Conservation (phyloP, 1,140 invertebrate genomes). For the Muscidifurax raptorellus region DNA sequence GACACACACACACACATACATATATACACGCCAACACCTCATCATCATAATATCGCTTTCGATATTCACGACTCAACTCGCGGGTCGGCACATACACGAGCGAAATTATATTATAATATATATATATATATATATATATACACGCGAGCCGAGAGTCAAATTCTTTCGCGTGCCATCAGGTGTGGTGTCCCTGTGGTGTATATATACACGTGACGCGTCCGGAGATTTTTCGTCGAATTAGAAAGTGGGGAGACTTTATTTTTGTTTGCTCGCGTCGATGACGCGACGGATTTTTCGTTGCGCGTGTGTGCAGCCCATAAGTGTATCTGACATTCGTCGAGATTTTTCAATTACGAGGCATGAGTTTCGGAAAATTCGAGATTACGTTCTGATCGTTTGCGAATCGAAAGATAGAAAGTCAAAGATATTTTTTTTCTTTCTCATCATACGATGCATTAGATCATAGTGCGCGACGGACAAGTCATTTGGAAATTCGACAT, state of each 20-base stretch:
- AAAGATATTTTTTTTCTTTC: neutral
- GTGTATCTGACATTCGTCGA: too few relatives aligned
- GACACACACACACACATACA: neutral
- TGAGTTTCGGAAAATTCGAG: too few relatives aligned
- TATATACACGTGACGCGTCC: neutral
- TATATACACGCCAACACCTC: neutral
- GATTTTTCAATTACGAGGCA: neutral
- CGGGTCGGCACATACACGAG: neutral
- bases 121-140: neutral
- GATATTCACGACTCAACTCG: constrained; percentile 14
- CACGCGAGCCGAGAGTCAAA: neutral
- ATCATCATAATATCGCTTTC: constrained; percentile 1
- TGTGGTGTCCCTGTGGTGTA: neutral
- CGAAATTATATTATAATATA: neutral
- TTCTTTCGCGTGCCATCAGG: neutral
- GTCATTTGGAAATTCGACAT: neutral
- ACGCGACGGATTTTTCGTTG: too few relatives aligned
- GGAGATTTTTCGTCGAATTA: constrained; percentile 18
- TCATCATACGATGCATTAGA: neutral
- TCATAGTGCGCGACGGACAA: neutral
- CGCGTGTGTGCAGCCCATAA: too few relatives aligned
- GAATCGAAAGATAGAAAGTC: neutral
- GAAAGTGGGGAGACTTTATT: neutral
- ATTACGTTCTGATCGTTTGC: too few relatives aligned
- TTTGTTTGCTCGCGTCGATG: neutral